These are phyloP conservation scores for Lomographa bimaculata DNA, from an alignment of 2,888 invertebrate genomes.

Conservation along the genomic window DNA sequence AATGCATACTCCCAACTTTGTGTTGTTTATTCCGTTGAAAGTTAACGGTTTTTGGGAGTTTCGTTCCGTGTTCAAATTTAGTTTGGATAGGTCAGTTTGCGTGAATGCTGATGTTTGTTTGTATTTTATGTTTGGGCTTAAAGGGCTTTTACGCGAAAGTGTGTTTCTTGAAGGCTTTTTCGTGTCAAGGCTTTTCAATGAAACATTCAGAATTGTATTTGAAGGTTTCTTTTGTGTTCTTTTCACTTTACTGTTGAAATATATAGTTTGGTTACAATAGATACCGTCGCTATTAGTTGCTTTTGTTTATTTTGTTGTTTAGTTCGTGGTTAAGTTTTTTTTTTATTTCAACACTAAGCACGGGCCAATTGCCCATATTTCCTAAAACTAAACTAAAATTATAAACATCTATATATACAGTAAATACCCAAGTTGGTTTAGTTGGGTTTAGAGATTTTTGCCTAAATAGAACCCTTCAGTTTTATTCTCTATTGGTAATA, in stretches of 20 bases:
- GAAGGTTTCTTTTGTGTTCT: conserved; percentile 7
- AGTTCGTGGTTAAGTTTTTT: too few relatives aligned
- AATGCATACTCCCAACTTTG: conserved; percentile 24
- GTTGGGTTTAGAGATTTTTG: too few relatives aligned
- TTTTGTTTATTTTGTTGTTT: too few relatives aligned
- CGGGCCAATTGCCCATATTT: too few relatives aligned
- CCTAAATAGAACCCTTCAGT: too few relatives aligned
- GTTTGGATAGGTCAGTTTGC: conserved; percentile 28
- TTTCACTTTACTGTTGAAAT: background rate
- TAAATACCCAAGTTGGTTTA: too few relatives aligned
- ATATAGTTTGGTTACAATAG: too few relatives aligned
- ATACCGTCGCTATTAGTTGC: background rate
- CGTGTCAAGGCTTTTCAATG: conserved; percentile 20
- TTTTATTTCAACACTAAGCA: too few relatives aligned
- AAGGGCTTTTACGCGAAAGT: conserved; percentile 11
- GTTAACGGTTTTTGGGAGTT: conserved; percentile 19
- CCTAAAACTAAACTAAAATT: too few relatives aligned
- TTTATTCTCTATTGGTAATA: too few relatives aligned
- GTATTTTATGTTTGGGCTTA: conserved; percentile 9
- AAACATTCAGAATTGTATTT: conserved; percentile 1
- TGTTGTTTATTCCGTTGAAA: conserved; percentile 21
- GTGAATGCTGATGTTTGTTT: conserved; percentile 23
- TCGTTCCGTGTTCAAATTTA: conserved; percentile 20
- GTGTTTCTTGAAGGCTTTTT: conserved; percentile 13
- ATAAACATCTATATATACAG: too few relatives aligned